phyloP scores from a whole-genome alignment of 2,888 invertebrate genomes.

The Heliconius aoede region DNA sequence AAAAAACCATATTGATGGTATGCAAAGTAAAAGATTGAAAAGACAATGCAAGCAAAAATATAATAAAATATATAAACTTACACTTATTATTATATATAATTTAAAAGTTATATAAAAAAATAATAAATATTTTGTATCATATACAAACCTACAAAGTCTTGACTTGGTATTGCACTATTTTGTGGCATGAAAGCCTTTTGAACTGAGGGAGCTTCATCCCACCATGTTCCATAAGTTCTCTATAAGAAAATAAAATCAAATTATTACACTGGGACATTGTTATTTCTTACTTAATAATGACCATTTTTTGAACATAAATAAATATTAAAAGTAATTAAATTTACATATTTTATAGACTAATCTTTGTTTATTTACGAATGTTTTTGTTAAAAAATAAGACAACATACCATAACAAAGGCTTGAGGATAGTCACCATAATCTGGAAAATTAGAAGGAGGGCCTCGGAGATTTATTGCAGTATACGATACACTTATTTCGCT shows the following conservation, averaged over 20 bases:
- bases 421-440: slow-evolving; percentile 96
- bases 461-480: slow-evolving; percentile 93
- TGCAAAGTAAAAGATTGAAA: too few species aligned
- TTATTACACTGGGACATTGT: not conserved
- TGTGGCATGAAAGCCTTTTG: slow-evolving; percentile 89
- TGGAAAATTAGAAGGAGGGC: slow-evolving; percentile 93
- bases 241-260: slow-evolving; percentile 59
- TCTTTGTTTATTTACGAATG: not conserved
- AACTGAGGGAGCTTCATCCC: slow-evolving; percentile 90
- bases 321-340: slow-evolving; percentile 31
- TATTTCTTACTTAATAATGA: too few species aligned
- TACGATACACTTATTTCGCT: slow-evolving; percentile 94
- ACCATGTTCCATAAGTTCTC: slow-evolving; percentile 94
- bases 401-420: slow-evolving; percentile 93
- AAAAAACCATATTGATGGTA: not conserved
- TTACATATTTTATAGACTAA: not conserved
- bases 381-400: slow-evolving; percentile 6
- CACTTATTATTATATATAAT: too few species aligned
- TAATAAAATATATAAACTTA: not conserved
- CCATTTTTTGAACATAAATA: slow-evolving; percentile 2
- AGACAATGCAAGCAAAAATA: too few species aligned
- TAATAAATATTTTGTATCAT: not conserved
- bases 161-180: slow-evolving; percentile 86
- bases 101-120: not conserved
- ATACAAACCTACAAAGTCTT: slow-evolving; percentile 90